Conservation (phyloP, 2,797 vertebrate species). For the Melanotaenia maccullochi region DNA sequence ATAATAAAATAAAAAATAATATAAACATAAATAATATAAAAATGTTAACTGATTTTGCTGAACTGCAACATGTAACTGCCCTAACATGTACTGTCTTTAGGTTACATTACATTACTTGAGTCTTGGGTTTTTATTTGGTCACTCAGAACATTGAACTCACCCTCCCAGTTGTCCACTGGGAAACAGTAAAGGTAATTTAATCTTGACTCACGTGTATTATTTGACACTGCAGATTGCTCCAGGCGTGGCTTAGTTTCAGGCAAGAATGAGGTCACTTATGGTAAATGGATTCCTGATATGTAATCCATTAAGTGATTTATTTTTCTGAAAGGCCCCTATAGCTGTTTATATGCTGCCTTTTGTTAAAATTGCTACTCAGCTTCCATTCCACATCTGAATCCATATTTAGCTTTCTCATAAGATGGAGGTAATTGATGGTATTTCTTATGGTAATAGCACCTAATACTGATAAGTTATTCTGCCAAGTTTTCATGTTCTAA, state of each 20-base stretch:
- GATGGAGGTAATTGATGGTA: conserved; percentile 1
- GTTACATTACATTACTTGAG: background rate
- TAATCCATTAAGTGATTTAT: conserved; percentile 55
- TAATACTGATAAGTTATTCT: conserved; percentile 26
- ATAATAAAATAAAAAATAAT: no score
- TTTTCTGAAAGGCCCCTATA: conserved; percentile 16
- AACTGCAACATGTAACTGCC: background rate
- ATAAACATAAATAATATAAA: no score
- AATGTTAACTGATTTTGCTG: background rate
- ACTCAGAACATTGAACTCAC: conserved; percentile 5
- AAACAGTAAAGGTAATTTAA: conserved; percentile 26
- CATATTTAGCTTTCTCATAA: conserved; percentile 12
- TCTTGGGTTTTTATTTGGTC: conserved; percentile 4
- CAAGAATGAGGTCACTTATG: conserved; percentile 74
- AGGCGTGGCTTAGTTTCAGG: conserved; percentile 58
- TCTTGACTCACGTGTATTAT: conserved; percentile 36
- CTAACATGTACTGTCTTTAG: background rate
- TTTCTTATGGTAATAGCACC: background rate
- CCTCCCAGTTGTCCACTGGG: conserved; percentile 16
- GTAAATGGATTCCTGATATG: conserved; percentile 73
- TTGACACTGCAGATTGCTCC: conserved; percentile 39
- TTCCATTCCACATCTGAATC: conserved; percentile 13
- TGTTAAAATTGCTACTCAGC: conserved; percentile 34
- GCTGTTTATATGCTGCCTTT: conserved; percentile 49
- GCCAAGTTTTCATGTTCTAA: conserved; percentile 5